phyloP scores from a whole-genome alignment of 1,140 invertebrate genomes.

The Ips nitidus region DNA sequence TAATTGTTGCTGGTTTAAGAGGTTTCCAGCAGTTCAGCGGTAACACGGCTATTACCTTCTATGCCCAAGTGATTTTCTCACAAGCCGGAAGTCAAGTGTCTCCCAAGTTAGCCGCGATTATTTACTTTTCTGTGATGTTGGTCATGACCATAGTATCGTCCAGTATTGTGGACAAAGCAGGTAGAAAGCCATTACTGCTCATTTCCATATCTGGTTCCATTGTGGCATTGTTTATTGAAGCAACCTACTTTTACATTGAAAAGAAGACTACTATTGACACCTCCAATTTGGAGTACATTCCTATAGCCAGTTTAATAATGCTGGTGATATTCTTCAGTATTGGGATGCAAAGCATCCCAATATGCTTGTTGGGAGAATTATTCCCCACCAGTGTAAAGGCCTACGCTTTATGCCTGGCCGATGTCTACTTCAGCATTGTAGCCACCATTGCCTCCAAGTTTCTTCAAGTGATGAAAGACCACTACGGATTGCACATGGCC shows the following conservation, averaged over 20 bases:
- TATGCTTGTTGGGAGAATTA: constrained; percentile 71
- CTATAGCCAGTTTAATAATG: constrained; percentile 65
- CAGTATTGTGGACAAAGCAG: constrained; percentile 69
- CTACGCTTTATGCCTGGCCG: constrained; percentile 68
- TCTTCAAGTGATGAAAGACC: constrained; percentile 65
- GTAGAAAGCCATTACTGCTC: constrained; percentile 67
- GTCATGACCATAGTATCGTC: constrained; percentile 64
- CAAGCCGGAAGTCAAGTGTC: constrained; percentile 55
- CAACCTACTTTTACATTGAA: constrained; percentile 64
- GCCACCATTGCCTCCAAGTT: constrained; percentile 75
- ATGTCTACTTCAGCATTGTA: constrained; percentile 69
- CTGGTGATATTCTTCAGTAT: constrained; percentile 72
- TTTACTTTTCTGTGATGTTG: constrained; percentile 68
- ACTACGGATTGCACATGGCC: constrained; percentile 66
- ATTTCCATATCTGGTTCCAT: constrained; percentile 61
- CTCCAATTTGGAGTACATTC: constrained; percentile 52
- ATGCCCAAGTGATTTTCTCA: constrained; percentile 73
- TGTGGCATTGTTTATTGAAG: constrained; percentile 57
- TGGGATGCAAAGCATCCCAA: constrained; percentile 71
- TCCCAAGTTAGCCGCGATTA: constrained; percentile 53
- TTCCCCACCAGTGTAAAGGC: constrained; percentile 73
- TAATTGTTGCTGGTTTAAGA: constrained; percentile 65
- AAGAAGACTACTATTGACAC: constrained; percentile 49
- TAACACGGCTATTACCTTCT: constrained; percentile 72
- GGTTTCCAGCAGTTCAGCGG: constrained; percentile 75